These are phyloP conservation scores for Neoitamus cyanurus DNA, from an alignment of 2,888 invertebrate genomes.

Conservation along the genomic window DNA sequence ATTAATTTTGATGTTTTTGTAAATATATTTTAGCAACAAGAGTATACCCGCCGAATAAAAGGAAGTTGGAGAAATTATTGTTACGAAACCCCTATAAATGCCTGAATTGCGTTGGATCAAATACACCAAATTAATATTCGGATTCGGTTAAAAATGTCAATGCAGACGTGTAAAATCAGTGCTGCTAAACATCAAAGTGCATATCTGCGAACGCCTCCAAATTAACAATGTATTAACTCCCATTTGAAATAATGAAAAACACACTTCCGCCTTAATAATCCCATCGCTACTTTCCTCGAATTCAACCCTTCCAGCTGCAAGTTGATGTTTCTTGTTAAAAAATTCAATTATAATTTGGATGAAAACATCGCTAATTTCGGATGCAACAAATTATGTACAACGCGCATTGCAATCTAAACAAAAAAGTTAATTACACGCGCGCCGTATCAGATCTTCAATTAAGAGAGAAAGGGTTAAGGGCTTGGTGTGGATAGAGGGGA, in stretches of 20 bases:
- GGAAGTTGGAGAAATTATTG: too few relatives aligned
- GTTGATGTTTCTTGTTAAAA: background rate
- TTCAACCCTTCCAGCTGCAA: background rate
- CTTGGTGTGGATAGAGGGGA: background rate
- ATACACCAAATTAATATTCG: too few relatives aligned
- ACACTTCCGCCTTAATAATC: background rate
- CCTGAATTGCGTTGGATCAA: too few relatives aligned
- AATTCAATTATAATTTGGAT: background rate
- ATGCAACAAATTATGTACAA: background rate
- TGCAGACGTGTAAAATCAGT: too few relatives aligned
- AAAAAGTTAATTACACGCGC: conserved; percentile 1
- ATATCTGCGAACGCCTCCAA: background rate
- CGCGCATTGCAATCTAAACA: background rate
- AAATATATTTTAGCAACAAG: too few relatives aligned
- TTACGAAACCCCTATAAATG: too few relatives aligned
- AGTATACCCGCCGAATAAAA: too few relatives aligned
- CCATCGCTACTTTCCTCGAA: background rate
- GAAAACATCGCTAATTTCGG: background rate
- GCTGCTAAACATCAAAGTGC: too few relatives aligned
- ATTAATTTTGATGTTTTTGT: too few relatives aligned
- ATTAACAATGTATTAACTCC: background rate
- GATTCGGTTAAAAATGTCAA: too few relatives aligned
- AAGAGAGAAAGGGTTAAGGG: background rate
- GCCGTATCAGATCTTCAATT: background rate
- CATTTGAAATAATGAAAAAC: background rate